Conservation (phyloP, 2,888 invertebrate genomes). For the Orchestes rusci region DNA sequence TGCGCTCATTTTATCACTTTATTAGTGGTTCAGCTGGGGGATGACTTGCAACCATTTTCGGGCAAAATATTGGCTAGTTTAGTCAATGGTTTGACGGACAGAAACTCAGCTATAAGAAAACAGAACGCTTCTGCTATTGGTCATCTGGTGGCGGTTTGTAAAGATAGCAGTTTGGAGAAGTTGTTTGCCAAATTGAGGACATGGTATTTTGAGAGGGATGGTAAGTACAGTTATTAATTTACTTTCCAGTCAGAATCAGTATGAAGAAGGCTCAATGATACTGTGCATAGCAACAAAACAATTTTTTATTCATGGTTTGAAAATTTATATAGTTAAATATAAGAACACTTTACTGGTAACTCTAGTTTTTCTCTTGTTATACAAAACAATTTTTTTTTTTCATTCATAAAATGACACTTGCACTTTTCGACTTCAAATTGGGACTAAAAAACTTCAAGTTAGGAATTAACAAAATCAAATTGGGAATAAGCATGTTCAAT, state of each 20-base stretch:
- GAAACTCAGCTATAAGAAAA: conserved; percentile 76
- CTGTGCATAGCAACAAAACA: too few species aligned
- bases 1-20: conserved; percentile 73
- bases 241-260: background rate
- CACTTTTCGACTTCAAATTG: too few species aligned
- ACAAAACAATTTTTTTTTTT: too few species aligned
- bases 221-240: conserved; percentile 34
- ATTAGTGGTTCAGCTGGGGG: conserved; percentile 48
- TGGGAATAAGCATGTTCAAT: too few species aligned
- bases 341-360: too few species aligned
- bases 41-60: conserved; percentile 53
- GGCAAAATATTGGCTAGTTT: conserved; percentile 58
- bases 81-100: conserved; percentile 73
- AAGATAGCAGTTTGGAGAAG: conserved; percentile 63
- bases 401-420: too few species aligned
- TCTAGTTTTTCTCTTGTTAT: too few species aligned
- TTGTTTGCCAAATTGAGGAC: conserved; percentile 54
- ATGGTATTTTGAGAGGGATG: conserved; percentile 63
- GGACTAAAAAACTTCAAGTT: too few species aligned
- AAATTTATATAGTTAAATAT: too few species aligned
- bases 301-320: too few species aligned
- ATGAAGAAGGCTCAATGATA: too few species aligned
- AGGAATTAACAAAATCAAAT: too few species aligned
- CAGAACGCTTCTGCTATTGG: conserved; percentile 80
- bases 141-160: conserved; percentile 73